Conservation (phyloP, 2,888 invertebrate genomes). For the Calliopum simillimum region DNA sequence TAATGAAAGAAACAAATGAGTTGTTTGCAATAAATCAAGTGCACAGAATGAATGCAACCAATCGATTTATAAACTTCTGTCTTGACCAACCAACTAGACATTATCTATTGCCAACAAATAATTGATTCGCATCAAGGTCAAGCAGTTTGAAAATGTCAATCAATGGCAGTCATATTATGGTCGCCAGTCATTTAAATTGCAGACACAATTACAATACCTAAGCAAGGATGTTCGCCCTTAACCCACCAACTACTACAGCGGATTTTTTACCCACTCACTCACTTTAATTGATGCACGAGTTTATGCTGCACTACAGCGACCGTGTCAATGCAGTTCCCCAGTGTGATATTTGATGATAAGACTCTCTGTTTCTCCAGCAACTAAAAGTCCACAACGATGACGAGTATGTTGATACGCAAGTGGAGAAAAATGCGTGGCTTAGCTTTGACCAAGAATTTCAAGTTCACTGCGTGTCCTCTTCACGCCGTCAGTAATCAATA, state of each 20-base stretch:
- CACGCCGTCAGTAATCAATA: no score
- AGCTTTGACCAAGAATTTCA: no score
- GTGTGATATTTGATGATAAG: conserved; percentile 63
- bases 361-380: conserved; percentile 10
- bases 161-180: no score
- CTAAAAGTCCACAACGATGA: conserved; percentile 22
- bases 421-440: no score
- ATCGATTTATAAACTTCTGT: neutral
- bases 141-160: no score
- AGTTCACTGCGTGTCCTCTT: no score
- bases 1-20: neutral
- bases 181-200: neutral
- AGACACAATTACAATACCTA: neutral
- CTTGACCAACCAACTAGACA: neutral
- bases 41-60: no score
- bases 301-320: conserved; percentile 69
- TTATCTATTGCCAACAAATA: no score
- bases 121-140: no score
- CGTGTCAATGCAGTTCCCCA: conserved; percentile 76
- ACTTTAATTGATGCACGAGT: conserved; percentile 65
- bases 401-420: no score
- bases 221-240: neutral
- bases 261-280: conserved; percentile 50
- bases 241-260: no score
- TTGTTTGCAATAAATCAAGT: no score